Evolutionary conservation across 2,113 vertebrate species (phyloP), one percentile per base, ranked within the genome.

Genomic region (Copsychus sechellarum): DNA sequence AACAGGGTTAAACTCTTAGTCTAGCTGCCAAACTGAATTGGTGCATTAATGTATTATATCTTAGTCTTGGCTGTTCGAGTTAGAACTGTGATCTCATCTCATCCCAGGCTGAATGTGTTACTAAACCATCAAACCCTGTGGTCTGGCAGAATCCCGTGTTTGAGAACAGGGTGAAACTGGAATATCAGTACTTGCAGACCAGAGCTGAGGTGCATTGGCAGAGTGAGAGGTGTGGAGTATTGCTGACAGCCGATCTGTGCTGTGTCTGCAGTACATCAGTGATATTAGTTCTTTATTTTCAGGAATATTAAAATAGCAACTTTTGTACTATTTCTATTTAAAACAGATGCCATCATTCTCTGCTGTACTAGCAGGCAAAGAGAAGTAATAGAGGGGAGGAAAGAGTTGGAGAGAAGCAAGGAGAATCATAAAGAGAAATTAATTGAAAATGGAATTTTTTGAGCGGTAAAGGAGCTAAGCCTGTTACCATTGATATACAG

Each of bases 221-320:
- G 54, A 73, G 33, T 29, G 31, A 83, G 36, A 90, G 81, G 70
- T 86, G 74, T 74, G 73, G 72, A 56, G 62, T 73, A 29, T 43
- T 91, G 61, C 84, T 92, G 73, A 92, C 78, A 92, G 82, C 61
- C 0, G 0, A 38, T 79, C 76, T 93, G 85, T 60, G 64, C 82
- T 65, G 36, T 92, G 38, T 91, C 81, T 95, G 67, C 74, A 92
- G 45, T 53, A 83, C 72, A 79, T 83, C 69, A 61, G 53, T 45
- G 82, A 65, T 92, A 71, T 7, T 74, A 81, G 40, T 71, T 92
- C 61, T 92, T 88, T 28, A 60, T 76, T 92, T 93, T 26, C 64
- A 64, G 77, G 61, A 88, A 79, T 90, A 86, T 92, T 88, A 86
- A 88, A 65, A 86, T 58, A 80, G 58, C 43, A 86, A 45, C 82